Evolutionary conservation across 2,888 invertebrate genomes (phyloP), one percentile per base, ranked within the genome.

Genomic region (Holacanthella duospinosa): DNA sequence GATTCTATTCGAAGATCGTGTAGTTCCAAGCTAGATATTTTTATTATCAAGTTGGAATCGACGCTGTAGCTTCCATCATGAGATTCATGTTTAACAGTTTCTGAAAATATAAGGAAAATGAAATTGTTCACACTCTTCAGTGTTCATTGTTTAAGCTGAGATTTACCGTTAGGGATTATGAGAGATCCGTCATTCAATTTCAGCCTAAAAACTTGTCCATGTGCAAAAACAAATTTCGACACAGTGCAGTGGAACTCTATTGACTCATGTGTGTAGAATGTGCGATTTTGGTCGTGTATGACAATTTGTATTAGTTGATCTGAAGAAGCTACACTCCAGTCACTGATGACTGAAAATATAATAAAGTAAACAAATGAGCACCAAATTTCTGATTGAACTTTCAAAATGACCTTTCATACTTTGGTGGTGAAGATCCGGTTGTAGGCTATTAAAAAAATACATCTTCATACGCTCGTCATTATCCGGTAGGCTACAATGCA

Each of bases 151-250:
- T n/a, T n/a, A n/a, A n/a, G n/a, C n/a, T n/a, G n/a, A n/a, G n/a
- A 48, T 4, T n/a, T 58, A 58, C 58, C 58, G 21, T 24, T 58
- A 9, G 58, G 58, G 36, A 6, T 58, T 16, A 55, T n/a, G 29
- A 9, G 29, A 4, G 58, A 58, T 2, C 58, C 58, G 19, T 58
- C 58, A 9, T 29, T 16, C 36, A 58, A n/a, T 29, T 58, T 29
- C 29, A 58, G 29, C 36, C 12, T 28, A 9, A 25, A 58, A 16
- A 24, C 24, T 9, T 27, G 28, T 28, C 58, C 58, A 9, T 16
- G 21, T 3, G 36, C 43, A 43, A 58, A 58, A 4, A 58, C 4
- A 12, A 58, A 58, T 29, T 58, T 58, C 36, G 36, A 3, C 24
- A 28, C 58, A 16, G 58, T 21, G 58, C 58, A 58, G 3, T 24